phyloP scores from a whole-genome alignment of 2,797 vertebrate species.

The Gobio occitaniae region DNA sequence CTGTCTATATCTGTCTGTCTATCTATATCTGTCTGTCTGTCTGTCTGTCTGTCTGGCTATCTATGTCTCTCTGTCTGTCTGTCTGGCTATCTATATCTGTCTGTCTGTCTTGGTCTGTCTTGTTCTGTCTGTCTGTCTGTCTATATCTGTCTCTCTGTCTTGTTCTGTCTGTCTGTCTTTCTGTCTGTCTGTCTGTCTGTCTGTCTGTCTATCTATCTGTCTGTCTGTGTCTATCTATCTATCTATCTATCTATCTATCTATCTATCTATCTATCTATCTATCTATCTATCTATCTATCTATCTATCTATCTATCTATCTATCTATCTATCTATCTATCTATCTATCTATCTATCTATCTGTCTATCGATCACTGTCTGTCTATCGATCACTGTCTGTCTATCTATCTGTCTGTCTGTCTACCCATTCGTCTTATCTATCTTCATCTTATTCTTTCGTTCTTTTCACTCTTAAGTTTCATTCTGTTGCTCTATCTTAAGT shows the following conservation, averaged over 20 bases:
- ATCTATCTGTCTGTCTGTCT: background rate
- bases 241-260: background rate
- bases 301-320: too few species aligned
- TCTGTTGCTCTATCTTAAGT: too few species aligned
- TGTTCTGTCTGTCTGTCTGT: background rate
- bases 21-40: rapidly evolving
- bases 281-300: too few species aligned
- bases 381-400: too few species aligned
- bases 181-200: background rate
- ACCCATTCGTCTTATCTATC: too few species aligned
- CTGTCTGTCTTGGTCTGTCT: background rate
- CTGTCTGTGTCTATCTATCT: background rate
- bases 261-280: rapidly evolving
- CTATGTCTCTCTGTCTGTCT: background rate
- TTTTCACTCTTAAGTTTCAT: too few species aligned
- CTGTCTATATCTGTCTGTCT: background rate
- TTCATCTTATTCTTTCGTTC: background rate
- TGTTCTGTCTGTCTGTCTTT: background rate
- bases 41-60: background rate
- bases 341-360: background rate
- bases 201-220: rapidly evolving
- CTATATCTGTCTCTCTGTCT: background rate
- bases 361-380: too few species aligned
- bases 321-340: too few species aligned
- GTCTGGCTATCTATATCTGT: rapidly evolving